Conservation (phyloP, 2,113 vertebrate species). For the Chinchilla lanigera region DNA sequence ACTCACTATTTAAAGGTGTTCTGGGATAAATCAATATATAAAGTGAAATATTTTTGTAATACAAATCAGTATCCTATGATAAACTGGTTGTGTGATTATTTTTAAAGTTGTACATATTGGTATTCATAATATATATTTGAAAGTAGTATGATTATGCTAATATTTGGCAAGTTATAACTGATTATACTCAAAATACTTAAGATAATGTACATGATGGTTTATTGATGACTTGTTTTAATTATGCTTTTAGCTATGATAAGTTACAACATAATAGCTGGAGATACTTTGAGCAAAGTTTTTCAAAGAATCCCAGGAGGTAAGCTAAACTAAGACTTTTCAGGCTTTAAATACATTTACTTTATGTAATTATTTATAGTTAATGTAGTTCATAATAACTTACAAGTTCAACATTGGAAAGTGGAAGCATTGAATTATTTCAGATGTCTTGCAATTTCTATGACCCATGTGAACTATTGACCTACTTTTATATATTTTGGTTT, state of each 20-base stretch:
- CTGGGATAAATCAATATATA: background rate
- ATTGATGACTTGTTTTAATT: slow-evolving; percentile 64
- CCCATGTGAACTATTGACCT: background rate
- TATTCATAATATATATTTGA: slow-evolving; percentile 3
- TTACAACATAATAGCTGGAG: slow-evolving; percentile 97
- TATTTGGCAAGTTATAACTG: slow-evolving; percentile 5
- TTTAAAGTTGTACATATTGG: background rate
- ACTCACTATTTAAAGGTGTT: background rate
- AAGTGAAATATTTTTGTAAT: background rate
- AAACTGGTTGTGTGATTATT: slow-evolving; percentile 13
- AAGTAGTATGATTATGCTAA: background rate
- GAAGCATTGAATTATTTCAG: background rate
- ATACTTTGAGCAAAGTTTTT: slow-evolving; percentile 96
- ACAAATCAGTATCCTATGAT: background rate
- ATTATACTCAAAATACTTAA: slow-evolving; percentile 47
- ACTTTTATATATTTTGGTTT: background rate
- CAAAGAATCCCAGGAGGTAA: slow-evolving; percentile 95
- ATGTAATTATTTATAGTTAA: background rate
- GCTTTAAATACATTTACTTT: slow-evolving; percentile 37
- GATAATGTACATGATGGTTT: slow-evolving; percentile 13
- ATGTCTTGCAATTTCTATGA: background rate
- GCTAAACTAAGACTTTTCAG: slow-evolving; percentile 49
- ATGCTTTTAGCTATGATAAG: slow-evolving; percentile 95
- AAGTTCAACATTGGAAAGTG: slow-evolving; percentile 18
- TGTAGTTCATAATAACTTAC: background rate